These are phyloP conservation scores for Pherbina coryleti DNA, from an alignment of 2,888 invertebrate species.

Conservation along the genomic window DNA sequence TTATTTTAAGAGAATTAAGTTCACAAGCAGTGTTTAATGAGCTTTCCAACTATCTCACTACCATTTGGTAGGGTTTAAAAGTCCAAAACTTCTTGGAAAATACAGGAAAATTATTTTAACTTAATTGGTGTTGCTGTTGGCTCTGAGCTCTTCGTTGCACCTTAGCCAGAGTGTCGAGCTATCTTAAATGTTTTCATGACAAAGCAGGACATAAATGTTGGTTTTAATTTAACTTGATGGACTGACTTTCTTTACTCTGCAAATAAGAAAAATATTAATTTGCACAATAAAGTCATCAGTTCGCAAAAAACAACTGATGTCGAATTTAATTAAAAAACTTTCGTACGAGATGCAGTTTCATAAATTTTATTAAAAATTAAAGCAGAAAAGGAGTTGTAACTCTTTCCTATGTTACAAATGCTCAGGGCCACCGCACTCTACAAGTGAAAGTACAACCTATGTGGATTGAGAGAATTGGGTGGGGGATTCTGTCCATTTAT, in stretches of 20 bases:
- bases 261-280: conserved; percentile 19
- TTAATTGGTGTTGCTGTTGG: not conserved
- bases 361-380: conserved; percentile 24
- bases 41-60: not conserved
- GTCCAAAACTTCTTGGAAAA: not conserved
- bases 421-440: too few relatives aligned
- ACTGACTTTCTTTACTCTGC: not conserved
- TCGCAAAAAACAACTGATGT: not conserved
- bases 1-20: too few relatives aligned
- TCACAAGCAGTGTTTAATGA: not conserved
- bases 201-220: not conserved
- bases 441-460: too few relatives aligned
- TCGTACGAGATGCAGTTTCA: conserved; percentile 5
- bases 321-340: conserved; percentile 25
- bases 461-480: too few relatives aligned
- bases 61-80: not conserved
- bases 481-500: too few relatives aligned
- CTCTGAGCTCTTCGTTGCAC: not conserved
- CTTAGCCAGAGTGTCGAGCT: not conserved
- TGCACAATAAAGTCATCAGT: conserved; percentile 3
- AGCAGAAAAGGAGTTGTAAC: not conserved
- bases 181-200: not conserved
- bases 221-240: not conserved
- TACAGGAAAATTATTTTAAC: not conserved
- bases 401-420: not conserved